Evolutionary conservation across 2,797 vertebrate species (phyloP), one percentile per base, ranked within the genome.

Genomic region (Falco naumanni): DNA sequence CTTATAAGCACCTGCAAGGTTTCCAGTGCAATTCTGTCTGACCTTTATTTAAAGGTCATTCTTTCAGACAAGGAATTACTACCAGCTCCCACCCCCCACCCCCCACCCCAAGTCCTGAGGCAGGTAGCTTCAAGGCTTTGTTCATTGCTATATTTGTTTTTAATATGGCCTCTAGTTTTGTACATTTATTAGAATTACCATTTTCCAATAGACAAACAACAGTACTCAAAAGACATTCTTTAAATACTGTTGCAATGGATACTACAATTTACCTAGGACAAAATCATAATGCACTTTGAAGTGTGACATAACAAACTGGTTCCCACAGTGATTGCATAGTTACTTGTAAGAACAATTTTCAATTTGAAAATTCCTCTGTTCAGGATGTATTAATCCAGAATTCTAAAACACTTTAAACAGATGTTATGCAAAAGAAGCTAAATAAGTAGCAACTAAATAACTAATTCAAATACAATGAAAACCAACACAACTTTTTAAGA

Each of bases 21-120:
- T 95, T 90, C 81, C 92, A 74, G 31, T 74, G 79, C 84, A 85
- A 65, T 95, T 74, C 53, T 83, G 43, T 25, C 71, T 85, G 90
- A 94, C 81, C 91, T 97, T 97, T 96, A 95, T 4, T 25, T 95
- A 97, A 96, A 97, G 96, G 93, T 64, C 88, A 71, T 57, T 94
- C 53, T 60, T 65, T 64, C 47, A 89, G 53, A 64, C 56, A 93
- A 43, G 86, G 90, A 89, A 94, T 87, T 60, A 87, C 1, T 2
- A 13, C 37, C 78, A 79, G 39, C 63, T 34, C 34, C 34, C n/a
- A n/a, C 37, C 37, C 37, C 37, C 37, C 37, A 37, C 37, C 37
- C 37, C 37, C 37, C 12, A 56, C 80, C 3, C 0, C 0, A 7
- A 95, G 86, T 20, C 80, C 37, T 48, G 68, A 7, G 8, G 66